These are phyloP conservation scores for Chauna torquata DNA, from an alignment of 2,113 vertebrate species.

Conservation along the genomic window DNA sequence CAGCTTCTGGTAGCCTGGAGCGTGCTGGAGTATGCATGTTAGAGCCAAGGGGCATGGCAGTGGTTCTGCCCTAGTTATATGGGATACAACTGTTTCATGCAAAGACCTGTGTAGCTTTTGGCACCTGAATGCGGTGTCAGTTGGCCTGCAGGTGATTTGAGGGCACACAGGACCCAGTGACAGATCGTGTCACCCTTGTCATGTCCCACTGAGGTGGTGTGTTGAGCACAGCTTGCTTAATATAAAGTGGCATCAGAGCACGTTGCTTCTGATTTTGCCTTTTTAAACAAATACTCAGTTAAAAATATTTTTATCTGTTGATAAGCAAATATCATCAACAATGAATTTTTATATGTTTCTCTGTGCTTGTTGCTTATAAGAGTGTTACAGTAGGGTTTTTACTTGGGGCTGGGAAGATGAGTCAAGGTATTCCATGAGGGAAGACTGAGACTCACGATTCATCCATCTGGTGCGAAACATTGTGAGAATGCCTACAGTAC, in stretches of 20 bases:
- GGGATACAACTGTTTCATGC: not conserved
- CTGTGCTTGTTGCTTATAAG: not conserved
- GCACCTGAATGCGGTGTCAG: not conserved
- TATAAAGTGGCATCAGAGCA: not conserved
- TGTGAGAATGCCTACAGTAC: not conserved
- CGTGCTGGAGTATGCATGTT: not conserved
- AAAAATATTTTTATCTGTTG: not conserved
- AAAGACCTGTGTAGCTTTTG: not conserved
- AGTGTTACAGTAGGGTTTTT: not conserved
- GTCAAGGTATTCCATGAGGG: not conserved
- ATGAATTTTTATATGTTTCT: not conserved
- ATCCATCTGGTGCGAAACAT: not conserved
- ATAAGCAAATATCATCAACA: not conserved
- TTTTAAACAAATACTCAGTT: not conserved
- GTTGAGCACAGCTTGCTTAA: not conserved
- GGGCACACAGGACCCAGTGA: not conserved
- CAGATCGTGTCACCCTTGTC: not conserved
- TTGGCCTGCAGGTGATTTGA: not conserved
- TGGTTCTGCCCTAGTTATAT: not conserved
- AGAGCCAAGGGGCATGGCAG: not conserved
- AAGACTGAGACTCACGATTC: not conserved
- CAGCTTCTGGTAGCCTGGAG: not conserved
- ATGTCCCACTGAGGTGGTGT: rapidly evolving
- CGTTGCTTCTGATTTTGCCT: not conserved
- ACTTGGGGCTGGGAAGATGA: not conserved